Evolutionary conservation across 2,113 vertebrate species (phyloP).

Genomic region (Coturnix japonica): DNA sequence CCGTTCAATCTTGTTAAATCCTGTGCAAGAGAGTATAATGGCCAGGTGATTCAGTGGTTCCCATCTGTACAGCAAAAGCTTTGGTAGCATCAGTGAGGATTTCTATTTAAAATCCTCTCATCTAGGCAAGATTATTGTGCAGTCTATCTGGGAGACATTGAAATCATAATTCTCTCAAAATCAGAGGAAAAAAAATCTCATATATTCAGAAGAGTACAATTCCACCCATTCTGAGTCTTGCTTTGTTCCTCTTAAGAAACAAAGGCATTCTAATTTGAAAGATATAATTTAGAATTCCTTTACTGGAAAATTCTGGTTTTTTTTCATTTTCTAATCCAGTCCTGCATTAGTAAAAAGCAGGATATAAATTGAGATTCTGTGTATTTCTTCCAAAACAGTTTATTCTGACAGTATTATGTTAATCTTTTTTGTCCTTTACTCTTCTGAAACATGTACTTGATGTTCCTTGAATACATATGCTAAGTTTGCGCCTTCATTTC

Average conservation of each 20-base stretch:
- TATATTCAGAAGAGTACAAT: background rate
- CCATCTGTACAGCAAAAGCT: slow-evolving; percentile 16
- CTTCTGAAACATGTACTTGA: background rate
- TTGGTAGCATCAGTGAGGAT: background rate
- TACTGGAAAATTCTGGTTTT: background rate
- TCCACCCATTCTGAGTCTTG: background rate
- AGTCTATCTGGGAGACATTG: background rate
- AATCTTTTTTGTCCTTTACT: background rate
- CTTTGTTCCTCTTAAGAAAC: background rate
- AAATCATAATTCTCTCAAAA: background rate
- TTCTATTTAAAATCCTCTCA: slow-evolving; percentile 31
- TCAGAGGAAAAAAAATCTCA: background rate
- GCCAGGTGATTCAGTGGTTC: background rate
- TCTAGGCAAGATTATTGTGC: background rate
- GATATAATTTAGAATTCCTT: background rate
- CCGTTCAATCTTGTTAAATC: slow-evolving; percentile 35
- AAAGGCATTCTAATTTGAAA: background rate
- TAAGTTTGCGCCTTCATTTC: background rate
- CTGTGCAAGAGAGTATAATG: background rate
- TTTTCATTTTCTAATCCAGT: background rate
- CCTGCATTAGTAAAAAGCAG: background rate
- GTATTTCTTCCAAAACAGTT: background rate
- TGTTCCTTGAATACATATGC: background rate
- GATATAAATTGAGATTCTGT: background rate
- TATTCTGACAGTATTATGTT: background rate